Conservation (phyloP, 1,140 invertebrate genomes). For the Calycopis cecrops region DNA sequence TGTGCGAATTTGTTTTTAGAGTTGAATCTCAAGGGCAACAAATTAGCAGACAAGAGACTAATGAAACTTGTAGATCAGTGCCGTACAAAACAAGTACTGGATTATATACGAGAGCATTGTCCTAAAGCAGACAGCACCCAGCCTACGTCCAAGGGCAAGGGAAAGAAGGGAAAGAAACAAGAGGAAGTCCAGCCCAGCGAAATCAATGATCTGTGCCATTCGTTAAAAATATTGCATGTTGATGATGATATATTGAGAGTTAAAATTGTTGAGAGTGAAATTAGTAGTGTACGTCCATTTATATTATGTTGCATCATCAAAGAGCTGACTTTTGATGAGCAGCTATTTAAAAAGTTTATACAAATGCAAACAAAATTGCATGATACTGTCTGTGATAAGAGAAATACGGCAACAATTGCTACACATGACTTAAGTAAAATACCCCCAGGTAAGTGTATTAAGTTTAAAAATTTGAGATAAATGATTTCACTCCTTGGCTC, state of each 20-base stretch:
- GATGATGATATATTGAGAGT: constrained; percentile 74
- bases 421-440: constrained; percentile 86
- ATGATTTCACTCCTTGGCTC: too few relatives aligned
- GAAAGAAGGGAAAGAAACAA: constrained; percentile 69
- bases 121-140: constrained; percentile 56
- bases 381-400: constrained; percentile 85
- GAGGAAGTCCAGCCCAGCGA: constrained; percentile 50
- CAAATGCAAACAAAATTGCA: constrained; percentile 88
- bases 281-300: constrained; percentile 79
- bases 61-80: constrained; percentile 84
- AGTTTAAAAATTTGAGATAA: constrained; percentile 1
- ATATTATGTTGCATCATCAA: constrained; percentile 84
- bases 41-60: constrained; percentile 82
- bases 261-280: constrained; percentile 72
- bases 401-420: constrained; percentile 86
- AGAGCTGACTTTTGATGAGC: constrained; percentile 79
- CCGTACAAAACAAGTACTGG: constrained; percentile 79
- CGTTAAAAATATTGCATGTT: constrained; percentile 75
- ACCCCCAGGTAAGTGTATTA: constrained; percentile 56
- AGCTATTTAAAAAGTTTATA: constrained; percentile 86
- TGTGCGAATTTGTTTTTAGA: constrained; percentile 53
- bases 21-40: constrained; percentile 82
- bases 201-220: constrained; percentile 46
- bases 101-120: constrained; percentile 81
- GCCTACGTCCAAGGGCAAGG: constrained; percentile 61